Percentiles rank a stretch among this genome's conserved stretches.
These are phyloP conservation scores for Centrocercus urophasianus DNA, from an alignment of 2,113 vertebrate genomes.

Conservation along the genomic window DNA sequence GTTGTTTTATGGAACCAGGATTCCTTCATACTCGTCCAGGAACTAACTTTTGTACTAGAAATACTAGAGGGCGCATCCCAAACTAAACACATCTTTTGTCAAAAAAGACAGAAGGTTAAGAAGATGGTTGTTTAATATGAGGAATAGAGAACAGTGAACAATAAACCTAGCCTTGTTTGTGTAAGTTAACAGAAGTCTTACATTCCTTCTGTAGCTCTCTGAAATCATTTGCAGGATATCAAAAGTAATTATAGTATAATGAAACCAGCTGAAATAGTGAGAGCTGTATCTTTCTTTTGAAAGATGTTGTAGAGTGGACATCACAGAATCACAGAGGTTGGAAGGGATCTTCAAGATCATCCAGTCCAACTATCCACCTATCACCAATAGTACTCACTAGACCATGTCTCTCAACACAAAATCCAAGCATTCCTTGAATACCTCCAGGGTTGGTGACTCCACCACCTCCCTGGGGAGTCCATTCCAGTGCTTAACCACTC, in stretches of 20 bases:
- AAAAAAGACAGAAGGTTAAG: background rate
- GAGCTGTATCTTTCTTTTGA: background rate
- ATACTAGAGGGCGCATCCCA: background rate
- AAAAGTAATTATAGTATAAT: background rate
- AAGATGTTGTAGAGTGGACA: background rate
- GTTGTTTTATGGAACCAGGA: background rate
- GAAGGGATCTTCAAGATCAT: too few relatives aligned
- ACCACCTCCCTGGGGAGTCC: too few relatives aligned
- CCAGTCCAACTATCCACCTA: too few relatives aligned
- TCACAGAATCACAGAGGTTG: too few relatives aligned
- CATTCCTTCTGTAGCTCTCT: accelerated
- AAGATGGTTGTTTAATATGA: background rate
- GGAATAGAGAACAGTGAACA: background rate
- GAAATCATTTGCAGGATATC: background rate
- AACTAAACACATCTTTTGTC: background rate
- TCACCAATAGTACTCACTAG: too few relatives aligned
- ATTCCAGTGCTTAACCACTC: too few relatives aligned
- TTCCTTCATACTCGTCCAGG: background rate
- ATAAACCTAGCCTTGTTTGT: background rate
- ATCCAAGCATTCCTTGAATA: too few relatives aligned
- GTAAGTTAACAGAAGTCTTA: background rate
- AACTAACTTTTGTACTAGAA: background rate
- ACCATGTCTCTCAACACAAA: too few relatives aligned
- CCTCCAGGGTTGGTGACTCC: too few relatives aligned
- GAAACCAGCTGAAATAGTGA: background rate